phyloP scores from a whole-genome alignment of 1,140 invertebrate species.

The Argopecten irradians region DNA sequence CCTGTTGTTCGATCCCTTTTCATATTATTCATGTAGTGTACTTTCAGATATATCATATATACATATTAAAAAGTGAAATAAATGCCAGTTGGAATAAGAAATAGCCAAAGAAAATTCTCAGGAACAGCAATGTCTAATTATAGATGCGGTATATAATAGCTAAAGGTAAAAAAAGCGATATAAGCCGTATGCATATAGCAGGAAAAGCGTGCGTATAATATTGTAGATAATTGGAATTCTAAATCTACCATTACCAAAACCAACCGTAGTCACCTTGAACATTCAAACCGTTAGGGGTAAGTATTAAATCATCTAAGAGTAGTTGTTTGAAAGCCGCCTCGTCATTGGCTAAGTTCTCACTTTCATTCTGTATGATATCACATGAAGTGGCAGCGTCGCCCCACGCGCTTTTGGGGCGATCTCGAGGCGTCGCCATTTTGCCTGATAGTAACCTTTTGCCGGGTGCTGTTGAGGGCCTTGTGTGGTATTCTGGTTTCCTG shows the following conservation, averaged over 20 bases:
- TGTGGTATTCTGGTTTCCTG: neutral
- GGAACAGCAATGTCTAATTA: too few species aligned
- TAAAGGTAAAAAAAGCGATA: neutral
- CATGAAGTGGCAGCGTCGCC: constrained; percentile 45
- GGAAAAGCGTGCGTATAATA: neutral
- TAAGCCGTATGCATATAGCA: neutral
- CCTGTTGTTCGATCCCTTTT: too few species aligned
- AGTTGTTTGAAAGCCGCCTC: constrained; percentile 28
- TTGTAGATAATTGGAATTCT: neutral
- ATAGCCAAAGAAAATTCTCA: too few species aligned
- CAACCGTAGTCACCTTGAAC: neutral
- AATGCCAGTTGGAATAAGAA: too few species aligned
- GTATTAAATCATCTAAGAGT: neutral
- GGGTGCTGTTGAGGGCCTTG: constrained; percentile 53
- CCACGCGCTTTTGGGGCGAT: constrained; percentile 53
- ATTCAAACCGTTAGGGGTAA: constrained; percentile 11
- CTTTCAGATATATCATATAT: too few species aligned
- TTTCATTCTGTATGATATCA: constrained; percentile 50
- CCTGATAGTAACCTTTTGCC: constrained; percentile 55
- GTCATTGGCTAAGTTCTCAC: constrained; percentile 45
- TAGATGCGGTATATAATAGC: neutral
- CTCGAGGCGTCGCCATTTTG: neutral
- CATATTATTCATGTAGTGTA: too few species aligned
- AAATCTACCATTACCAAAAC: neutral
- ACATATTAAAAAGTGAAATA: too few species aligned